Percentiles rank a stretch among this genome's conserved stretches.
Evolutionary conservation across 23 tunicate species (phyloP).

Genomic region (Halocynthia aurantium): DNA sequence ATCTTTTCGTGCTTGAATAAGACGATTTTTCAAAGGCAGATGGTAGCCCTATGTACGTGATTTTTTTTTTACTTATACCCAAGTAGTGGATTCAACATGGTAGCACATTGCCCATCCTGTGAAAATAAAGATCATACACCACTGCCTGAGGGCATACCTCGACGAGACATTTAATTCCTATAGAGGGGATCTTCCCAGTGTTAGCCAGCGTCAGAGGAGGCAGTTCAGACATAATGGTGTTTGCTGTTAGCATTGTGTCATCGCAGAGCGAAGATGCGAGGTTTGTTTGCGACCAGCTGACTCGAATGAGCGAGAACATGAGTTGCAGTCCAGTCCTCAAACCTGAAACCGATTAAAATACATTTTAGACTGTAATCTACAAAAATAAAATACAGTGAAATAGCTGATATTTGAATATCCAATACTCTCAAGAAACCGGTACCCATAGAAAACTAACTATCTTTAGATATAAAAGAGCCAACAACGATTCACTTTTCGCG

Average conservation of each 20-base stretch:
- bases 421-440: no score
- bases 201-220: constrained; percentile 90
- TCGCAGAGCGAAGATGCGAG: constrained; percentile 78
- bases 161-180: constrained; percentile 75
- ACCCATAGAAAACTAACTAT: no score
- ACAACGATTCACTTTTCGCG: no score
- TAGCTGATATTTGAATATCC: no score
- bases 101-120: no score
- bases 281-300: constrained; percentile 65
- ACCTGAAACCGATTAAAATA: constrained; percentile 24
- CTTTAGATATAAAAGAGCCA: no score
- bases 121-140: no score
- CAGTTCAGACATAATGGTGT: constrained; percentile 45
- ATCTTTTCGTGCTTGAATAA: no score
- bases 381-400: neutral
- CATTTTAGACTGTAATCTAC: neutral
- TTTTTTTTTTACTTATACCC: no score
- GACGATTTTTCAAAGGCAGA: no score
- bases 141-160: constrained; percentile 29
- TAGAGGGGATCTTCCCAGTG: constrained; percentile 62
- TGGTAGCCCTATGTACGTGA: no score
- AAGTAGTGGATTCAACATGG: no score
- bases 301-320: constrained; percentile 65
- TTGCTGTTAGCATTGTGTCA: constrained; percentile 77
- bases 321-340: constrained; percentile 85